Conservation (phyloP, 2,113 vertebrate species). For the Hyperoodon ampullatus region DNA sequence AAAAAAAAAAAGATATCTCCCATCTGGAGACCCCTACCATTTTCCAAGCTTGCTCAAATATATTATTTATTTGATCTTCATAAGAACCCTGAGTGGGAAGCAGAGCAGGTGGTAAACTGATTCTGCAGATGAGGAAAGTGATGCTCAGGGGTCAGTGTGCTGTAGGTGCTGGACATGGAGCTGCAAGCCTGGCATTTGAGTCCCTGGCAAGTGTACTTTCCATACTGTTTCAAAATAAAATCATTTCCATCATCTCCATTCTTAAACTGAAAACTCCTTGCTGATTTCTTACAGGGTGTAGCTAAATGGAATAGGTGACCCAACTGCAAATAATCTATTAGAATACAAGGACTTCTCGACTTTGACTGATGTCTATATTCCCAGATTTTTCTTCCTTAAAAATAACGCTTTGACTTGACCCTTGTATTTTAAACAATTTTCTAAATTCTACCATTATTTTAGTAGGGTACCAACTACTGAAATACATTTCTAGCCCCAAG, state of each 20-base stretch:
- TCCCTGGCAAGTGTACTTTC: not conserved
- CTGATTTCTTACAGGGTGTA: not conserved
- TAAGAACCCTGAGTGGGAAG: not conserved
- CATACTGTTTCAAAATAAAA: not conserved
- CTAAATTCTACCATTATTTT: conserved; percentile 52
- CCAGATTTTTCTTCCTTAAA: conserved; percentile 37
- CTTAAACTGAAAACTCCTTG: not conserved
- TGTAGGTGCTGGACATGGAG: not conserved
- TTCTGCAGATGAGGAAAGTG: conserved; percentile 15
- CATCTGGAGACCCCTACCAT: not conserved
- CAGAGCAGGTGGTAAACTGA: not conserved
- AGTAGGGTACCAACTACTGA: not conserved
- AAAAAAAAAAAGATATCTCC: not conserved
- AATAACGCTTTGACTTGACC: not conserved
- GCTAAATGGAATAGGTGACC: not conserved
- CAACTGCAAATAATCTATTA: not conserved
- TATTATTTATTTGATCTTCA: not conserved
- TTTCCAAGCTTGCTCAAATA: not conserved
- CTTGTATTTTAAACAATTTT: conserved; percentile 47
- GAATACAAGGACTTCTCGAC: conserved; percentile 13
- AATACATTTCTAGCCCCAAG: not conserved
- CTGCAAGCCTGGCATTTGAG: not conserved
- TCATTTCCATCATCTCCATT: not conserved
- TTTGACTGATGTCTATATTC: conserved; percentile 8
- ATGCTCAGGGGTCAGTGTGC: not conserved